Evolutionary conservation across 2,113 vertebrate species (phyloP), one percentile per base, ranked within the genome.

Genomic region (Jacana jacana): DNA sequence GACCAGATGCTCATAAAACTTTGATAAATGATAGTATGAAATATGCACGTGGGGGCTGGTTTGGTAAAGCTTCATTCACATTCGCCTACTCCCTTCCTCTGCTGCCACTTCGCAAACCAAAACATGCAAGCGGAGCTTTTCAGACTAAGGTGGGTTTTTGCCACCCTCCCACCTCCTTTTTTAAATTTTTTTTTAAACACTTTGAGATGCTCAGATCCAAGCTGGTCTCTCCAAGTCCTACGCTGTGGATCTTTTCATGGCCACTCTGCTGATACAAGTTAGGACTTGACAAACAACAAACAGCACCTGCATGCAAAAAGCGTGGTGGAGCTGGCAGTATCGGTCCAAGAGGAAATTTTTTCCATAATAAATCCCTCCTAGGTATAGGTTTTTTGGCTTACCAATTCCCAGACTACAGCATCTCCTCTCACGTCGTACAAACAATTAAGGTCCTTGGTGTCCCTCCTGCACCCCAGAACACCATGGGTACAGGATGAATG

Each of bases 1-100:
- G 92, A 96, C 57, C 96, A 97, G 93, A 92, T 97, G 93, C 94
- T 96, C 95, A 92, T 81, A 96, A 93, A 94, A 93, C 79, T 95
- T 95, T 63, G 92, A 78, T 81, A 97, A 94, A 85, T 0, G 14
- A 25, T 65, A n/a, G 72, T 58, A 92, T 90, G 72, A 96, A 96
- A 96, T 92, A 57, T 95, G 88, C 6, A 44, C 75, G 77, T 49
- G 86, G 90, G 80, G 96, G 92, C 64, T 3, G 69, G 44, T 86
- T 94, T 93, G 69, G 83, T 97, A 88, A 88, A 65, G n/a, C 72
- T 95, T 79, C 80, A 60, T 81, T 91, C 88, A 76, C 73, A 37
- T 48, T 86, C 60, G 6, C 93, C 90, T 75, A 93, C 93, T 84
- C 82, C 49, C 93, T 94, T 94, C 91, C 89, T 94, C 90, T 94